Conservation (phyloP, 1,140 invertebrate species). For the Drosophila kanapiae region DNA sequence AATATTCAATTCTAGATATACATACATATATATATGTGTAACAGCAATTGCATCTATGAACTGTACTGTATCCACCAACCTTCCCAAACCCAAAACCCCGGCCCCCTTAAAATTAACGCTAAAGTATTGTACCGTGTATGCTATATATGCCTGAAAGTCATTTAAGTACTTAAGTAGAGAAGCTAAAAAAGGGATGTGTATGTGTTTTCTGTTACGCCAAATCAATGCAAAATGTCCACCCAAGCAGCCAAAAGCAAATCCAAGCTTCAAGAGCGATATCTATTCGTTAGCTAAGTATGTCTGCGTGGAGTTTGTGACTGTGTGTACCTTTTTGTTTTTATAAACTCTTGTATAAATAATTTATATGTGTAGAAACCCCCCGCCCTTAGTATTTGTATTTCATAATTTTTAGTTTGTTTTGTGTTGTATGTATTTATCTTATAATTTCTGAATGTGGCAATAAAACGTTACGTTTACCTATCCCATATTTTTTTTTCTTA, state of each 20-base stretch:
- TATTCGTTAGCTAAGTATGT: slow-evolving; percentile 38
- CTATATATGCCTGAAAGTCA: slow-evolving; percentile 63
- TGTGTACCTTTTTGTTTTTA: slow-evolving; percentile 18
- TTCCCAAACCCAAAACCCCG: too few relatives aligned
- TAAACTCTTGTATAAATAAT: slow-evolving; percentile 52
- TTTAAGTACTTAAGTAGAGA: slow-evolving; percentile 75
- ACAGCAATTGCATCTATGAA: slow-evolving; percentile 32
- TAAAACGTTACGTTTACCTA: slow-evolving; percentile 48
- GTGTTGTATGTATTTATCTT: slow-evolving; percentile 50
- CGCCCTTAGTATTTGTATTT: slow-evolving; percentile 40
- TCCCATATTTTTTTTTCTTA: background rate
- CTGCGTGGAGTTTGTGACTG: slow-evolving; percentile 38
- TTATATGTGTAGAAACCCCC: slow-evolving; percentile 13
- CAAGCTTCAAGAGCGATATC: slow-evolving; percentile 27
- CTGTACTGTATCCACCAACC: slow-evolving; percentile 26
- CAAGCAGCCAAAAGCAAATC: slow-evolving; percentile 15
- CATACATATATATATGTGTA: slow-evolving; percentile 38
- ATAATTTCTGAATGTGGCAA: slow-evolving; percentile 59
- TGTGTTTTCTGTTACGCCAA: slow-evolving; percentile 42
- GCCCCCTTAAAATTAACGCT: slow-evolving; percentile 45
- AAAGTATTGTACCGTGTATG: slow-evolving; percentile 75
- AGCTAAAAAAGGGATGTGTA: slow-evolving; percentile 30
- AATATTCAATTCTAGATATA: slow-evolving; percentile 56
- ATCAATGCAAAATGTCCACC: slow-evolving; percentile 50
- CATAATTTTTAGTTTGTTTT: slow-evolving; percentile 37